Conservation (phyloP, 2,888 invertebrate genomes). For the Megastigmus dorsalis region DNA sequence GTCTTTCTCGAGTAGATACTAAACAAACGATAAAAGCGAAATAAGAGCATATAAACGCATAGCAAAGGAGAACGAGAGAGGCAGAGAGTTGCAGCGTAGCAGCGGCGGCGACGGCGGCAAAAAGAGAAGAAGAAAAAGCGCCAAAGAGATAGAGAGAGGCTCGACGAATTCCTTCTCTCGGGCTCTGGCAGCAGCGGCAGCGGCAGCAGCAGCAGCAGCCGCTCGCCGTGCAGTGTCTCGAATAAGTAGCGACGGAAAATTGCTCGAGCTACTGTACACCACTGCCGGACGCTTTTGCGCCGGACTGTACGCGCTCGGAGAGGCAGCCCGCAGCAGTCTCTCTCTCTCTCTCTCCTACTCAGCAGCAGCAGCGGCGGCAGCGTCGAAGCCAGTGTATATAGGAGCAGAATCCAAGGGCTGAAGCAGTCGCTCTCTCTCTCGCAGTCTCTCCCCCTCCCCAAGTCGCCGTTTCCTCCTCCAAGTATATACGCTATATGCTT, state of each 20-base stretch:
- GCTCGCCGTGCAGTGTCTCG: neutral
- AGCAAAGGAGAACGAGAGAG: too few species aligned
- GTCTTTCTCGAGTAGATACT: slow-evolving; percentile 14
- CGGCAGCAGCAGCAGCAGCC: neutral
- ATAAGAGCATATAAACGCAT: slow-evolving; percentile 10
- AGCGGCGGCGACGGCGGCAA: neutral
- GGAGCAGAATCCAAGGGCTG: slow-evolving; percentile 55
- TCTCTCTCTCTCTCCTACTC: too few species aligned
- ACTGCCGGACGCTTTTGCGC: slow-evolving; percentile 19
- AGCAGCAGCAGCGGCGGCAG: neutral
- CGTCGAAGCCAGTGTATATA: too few species aligned
- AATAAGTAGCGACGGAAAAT: slow-evolving; percentile 38
- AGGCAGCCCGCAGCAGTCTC: neutral
- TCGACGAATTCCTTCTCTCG: slow-evolving; percentile 32
- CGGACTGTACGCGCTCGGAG: slow-evolving; percentile 40
- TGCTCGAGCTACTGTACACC: slow-evolving; percentile 51
- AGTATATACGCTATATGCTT: too few species aligned
- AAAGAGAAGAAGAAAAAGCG: neutral
- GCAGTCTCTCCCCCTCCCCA: slow-evolving; percentile 1
- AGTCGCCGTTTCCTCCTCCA: slow-evolving; percentile 27
- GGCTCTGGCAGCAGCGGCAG: neutral
- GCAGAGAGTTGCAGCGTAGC: too few species aligned
- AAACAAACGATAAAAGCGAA: slow-evolving; percentile 48
- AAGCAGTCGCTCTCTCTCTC: slow-evolving; percentile 50
- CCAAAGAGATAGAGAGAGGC: neutral